phyloP scores from a whole-genome alignment of 1,140 invertebrate species.

The Pseudomyrmex sp. region DNA sequence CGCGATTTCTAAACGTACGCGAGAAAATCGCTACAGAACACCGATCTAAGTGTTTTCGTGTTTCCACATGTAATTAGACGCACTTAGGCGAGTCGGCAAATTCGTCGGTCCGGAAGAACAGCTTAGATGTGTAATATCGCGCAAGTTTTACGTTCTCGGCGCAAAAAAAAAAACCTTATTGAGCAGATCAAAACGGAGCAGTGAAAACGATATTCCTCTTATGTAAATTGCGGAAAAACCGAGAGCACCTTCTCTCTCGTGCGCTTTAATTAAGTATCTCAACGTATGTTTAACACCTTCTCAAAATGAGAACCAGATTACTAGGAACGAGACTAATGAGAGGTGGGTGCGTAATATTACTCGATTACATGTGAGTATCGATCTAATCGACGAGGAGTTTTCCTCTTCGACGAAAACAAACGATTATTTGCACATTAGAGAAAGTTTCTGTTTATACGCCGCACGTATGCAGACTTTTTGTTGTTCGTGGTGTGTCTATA shows the following conservation, averaged over 20 bases:
- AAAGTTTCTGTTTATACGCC: conserved; percentile 8
- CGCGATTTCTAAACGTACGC: conserved; percentile 38
- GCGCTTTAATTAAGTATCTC: conserved; percentile 17
- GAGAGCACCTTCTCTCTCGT: not conserved
- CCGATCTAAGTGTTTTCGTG: not conserved
- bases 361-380: not conserved
- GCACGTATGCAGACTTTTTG: not conserved
- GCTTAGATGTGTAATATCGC: not conserved
- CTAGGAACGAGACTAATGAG: not conserved
- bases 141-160: not conserved
- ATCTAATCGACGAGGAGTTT: conserved; percentile 1
- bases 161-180: not conserved
- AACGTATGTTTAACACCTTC: too few species aligned
- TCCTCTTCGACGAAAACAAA: conserved; percentile 1
- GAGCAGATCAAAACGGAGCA: not conserved
- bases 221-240: conserved; percentile 47
- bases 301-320: not conserved
- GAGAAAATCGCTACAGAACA: conserved; percentile 39
- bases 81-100: conserved; percentile 1
- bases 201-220: conserved; percentile 28
- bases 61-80: conserved; percentile 15
- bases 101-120: not conserved
- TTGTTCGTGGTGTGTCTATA: not conserved
- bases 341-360: not conserved
- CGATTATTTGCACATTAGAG: conserved; percentile 31